Conservation (phyloP, 2,113 vertebrate species). For the Phoxinus phoxinus region DNA sequence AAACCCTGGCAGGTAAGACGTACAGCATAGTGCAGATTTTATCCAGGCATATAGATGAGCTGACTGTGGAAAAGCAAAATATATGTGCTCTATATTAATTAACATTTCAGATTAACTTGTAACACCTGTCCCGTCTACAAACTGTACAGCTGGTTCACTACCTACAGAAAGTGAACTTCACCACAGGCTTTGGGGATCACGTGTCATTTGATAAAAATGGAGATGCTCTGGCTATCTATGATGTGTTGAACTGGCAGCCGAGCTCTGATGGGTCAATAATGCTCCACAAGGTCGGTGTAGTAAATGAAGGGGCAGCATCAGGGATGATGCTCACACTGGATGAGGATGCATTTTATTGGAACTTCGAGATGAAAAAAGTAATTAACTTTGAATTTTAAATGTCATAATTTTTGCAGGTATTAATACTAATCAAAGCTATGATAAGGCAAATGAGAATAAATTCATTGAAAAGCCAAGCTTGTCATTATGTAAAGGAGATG, state of each 20-base stretch:
- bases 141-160: constrained; percentile 52
- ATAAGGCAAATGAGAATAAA: neutral
- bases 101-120: neutral
- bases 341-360: constrained; percentile 68
- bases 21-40: neutral
- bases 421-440: neutral
- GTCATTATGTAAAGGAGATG: neutral
- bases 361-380: constrained; percentile 49
- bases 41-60: neutral
- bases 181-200: neutral
- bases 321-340: constrained; percentile 65
- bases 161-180: constrained; percentile 66
- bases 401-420: too few species aligned
- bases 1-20: constrained; percentile 73
- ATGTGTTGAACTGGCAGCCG: constrained; percentile 21
- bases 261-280: constrained; percentile 61
- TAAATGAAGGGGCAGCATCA: constrained; percentile 61
- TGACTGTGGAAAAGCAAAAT: neutral
- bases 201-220: constrained; percentile 16
- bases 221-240: neutral
- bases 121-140: neutral
- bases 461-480: neutral
- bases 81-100: neutral
- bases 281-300: constrained; percentile 65
- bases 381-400: neutral